phyloP scores from a whole-genome alignment of 2,888 invertebrate species.

The Punctoribates punctum region DNA sequence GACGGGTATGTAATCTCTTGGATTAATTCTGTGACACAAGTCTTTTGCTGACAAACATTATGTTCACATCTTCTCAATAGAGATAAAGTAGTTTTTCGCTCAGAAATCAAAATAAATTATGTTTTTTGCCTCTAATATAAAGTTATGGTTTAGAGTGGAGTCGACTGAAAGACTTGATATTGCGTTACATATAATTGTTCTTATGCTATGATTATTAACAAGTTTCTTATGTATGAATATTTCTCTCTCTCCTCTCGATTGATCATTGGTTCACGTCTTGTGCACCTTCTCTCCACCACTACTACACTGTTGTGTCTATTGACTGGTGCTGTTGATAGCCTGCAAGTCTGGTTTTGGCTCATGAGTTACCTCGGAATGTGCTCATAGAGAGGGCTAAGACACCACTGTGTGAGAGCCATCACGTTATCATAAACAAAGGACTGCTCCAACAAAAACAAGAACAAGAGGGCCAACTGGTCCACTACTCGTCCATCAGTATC shows the following conservation, averaged over 20 bases:
- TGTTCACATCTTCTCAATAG: too few species aligned
- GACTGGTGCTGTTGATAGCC: constrained; percentile 46
- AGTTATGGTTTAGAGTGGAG: background rate
- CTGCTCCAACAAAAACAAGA: constrained; percentile 11
- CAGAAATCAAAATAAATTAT: background rate
- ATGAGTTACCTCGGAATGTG: constrained; percentile 57
- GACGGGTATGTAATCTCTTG: constrained; percentile 67
- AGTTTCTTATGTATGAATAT: background rate
- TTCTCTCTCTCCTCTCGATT: background rate
- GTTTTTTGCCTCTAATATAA: background rate
- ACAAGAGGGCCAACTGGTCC: background rate
- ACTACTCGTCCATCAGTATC: background rate
- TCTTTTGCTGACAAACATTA: background rate
- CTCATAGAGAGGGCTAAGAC: constrained; percentile 42
- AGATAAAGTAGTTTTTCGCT: background rate
- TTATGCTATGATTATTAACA: constrained; percentile 10
- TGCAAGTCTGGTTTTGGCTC: constrained; percentile 49
- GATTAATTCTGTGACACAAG: background rate
- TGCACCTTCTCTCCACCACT: background rate
- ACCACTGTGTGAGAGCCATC: constrained; percentile 40
- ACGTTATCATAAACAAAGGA: constrained; percentile 37
- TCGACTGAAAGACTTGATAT: background rate
- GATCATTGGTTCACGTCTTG: constrained; percentile 37
- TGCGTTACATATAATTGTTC: background rate
- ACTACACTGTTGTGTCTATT: background rate